Base-by-base conservation (phyloP, 2,113 vertebrate genomes). In the Sakesphorus luctuosus region DNA sequence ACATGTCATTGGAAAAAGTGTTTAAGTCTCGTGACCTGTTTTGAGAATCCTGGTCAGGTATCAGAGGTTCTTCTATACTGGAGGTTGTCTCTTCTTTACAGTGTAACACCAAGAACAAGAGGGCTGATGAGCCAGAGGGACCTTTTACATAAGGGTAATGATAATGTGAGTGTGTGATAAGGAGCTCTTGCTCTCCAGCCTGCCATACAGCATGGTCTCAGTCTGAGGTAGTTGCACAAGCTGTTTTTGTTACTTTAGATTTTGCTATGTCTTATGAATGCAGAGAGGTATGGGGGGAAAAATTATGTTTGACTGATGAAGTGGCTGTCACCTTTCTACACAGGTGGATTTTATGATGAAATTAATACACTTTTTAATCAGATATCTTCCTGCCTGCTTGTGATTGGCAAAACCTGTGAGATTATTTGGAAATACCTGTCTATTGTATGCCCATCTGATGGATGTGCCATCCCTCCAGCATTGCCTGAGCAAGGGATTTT, bases 121-220 rank as follows among this genome's bases (percentile, higher is more conserved):
- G 10, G 7, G 8, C 1, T 35, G 18, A 43, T 53, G 65, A 76
- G 28, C 19, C 4, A 58, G 23, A 26, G 82, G 20, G 4, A 66
- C 18, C 6, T 79, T 68, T 89, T 68, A 49, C 7, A 19, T 52
- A 53, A 43, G 11, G 65, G 4, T 31, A 81, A 53, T 24, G 47
- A 31, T 13, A 52, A 21, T 1, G 0, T 47, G 13, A 1, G 0
- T 36, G 55, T 35, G 26, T 31, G 23, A 6, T 47, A n/a, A 80
- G 6, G 18, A 18, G 5, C 1, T 26, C 40, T 40, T 40, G 40
- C 40, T 56, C 31, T 76, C 28, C 29, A 90, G 43, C 10, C 21
- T 77, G 58, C 29, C 36, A 28, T 61, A 67, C 7, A 71, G 29
- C 14, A 24, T 4, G 5, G 13, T 40, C 28, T 71, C 31, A 55